Evolutionary conservation across 2,113 vertebrate genomes (phyloP), one percentile per base, ranked within the genome.

Genomic region (Rhea americana): DNA sequence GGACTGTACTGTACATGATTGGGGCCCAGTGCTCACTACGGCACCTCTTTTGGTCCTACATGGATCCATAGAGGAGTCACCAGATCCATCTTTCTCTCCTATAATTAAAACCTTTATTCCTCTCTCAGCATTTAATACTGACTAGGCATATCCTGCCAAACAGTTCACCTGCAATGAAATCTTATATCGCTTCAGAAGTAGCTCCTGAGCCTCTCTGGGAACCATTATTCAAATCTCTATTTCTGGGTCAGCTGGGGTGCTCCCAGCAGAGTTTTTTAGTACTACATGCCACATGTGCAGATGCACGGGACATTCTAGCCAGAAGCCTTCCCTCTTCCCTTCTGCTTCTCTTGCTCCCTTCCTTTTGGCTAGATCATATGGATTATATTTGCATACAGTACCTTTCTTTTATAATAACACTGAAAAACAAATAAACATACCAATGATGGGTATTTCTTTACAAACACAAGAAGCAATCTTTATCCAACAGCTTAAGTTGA

Each of bases 41-140:
- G 28, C 25, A 39, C 7, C 19, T 79, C 39, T 62, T 79, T 73
- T 0, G 0, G 39, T 72, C 39, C 19, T 6, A 1, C 1, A 1
- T 32, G 26, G 35, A 88, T 17, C 24, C 12, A 5, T 13, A n/a
- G 43, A 43, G 14, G 17, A 63, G 7, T 32, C 47, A 59, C 50
- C 13, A 79, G 35, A 45, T 73, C 20, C 62, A 26, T 15, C 47
- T 72, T 72, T 76, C 2, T 5, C 20, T 79, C 35, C 48, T 66
- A 28, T 66, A 77, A 78, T 65, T 59, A 47, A 88, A 93, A 78
- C n/a, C 15, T 90, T 55, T 90, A 21, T 32, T 84, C 32, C 48
- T 73, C 39, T 22, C 53, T 84, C 53, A 62, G 51, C 47, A 10
- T 11, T 73, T 41, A 18, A 13, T 24, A 28, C 53, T 41, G 43